Evolutionary conservation across 2,113 vertebrate species (phyloP), one percentile per base, ranked within the genome.

Genomic region (Litocranius walleri): DNA sequence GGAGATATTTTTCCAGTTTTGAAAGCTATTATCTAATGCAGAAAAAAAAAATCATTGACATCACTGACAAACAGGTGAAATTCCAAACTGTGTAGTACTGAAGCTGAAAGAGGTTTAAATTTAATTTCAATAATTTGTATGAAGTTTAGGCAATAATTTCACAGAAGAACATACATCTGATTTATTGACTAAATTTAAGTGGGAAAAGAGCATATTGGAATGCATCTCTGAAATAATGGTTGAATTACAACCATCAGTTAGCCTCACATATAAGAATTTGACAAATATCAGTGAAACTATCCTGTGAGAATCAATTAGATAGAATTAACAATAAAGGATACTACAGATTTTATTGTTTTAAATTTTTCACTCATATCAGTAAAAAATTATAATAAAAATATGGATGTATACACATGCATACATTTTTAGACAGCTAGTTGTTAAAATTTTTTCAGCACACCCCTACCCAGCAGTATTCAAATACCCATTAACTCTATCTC

Each of bases 51-150:
- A 5, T n/a, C 57, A 50, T 25, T 91, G 64, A 59, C 13, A 21
- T 94, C 23, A 77, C 21, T 74, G 36, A 94, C 30, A 96, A 96
- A 78, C 36, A 83, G 82, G 40, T 93, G 19, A 96, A 92, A 83
- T 67, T 78, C 16, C 61, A 59, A 95, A 96, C 71, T 61, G 90
- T 13, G 16, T 83, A 45, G 14, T 30, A 27, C 19, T 86, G 45
- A 50, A 62, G 45, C 67, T 52, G 17, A 93, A 92, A 85, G 61
- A 61, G 40, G 6, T 86, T 98, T 97, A 67, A 61, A 61, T 83
- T 62, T 94, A 86, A 80, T 71, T 45, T 40, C 19, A 81, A 29
- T 61, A 74, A 57, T 64, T 77, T 86, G 12, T 56, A 48, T 48
- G 64, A 83, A 36, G n/a, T 84, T 64, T 90, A 52, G 23, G 13